Evolutionary conservation across 2,113 vertebrate species (phyloP), one percentile per base, ranked within the genome.

Genomic region (Mirounga angustirostris): DNA sequence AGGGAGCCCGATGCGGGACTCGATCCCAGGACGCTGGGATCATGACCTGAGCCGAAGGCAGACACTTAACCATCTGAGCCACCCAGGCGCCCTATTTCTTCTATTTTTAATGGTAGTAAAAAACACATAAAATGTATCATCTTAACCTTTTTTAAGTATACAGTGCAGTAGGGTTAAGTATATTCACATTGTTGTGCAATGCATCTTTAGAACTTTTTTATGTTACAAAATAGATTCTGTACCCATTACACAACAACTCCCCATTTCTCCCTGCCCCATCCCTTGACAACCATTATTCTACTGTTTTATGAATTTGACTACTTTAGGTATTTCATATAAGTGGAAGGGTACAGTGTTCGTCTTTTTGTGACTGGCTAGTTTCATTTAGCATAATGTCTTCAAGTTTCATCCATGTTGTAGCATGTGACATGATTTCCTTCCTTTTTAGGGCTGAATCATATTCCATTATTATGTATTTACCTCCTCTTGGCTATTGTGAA

Each of bases 311-410:
- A 74, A 67, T 74, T 74, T 33, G 33, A 28, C 40, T 73, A 79
- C 33, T 61, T 63, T 67, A 65, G 30, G 30, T 79, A 59, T 15
- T n/a, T 71, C 33, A 46, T 18, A 14, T 14, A 36, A 58, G 5
- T 83, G 33, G 54, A 82, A 58, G 54, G 7, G 36, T 5, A 19
- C 18, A 59, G 40, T 15, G 18, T 73, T 46, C 65, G 54, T 52
- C 15, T 87, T 78, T 85, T 83, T 91, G 46, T 67, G 74, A 80
- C 40, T 52, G 63, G 19, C 28, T 91, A 79, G 43, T 80, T 96
- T 97, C 76, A 85, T 61, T 94, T 52, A 73, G 54, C 11, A 11
- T 26, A 43, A 88, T 80, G 40, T 69, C 69, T 40, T 84, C 54
- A 65, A 74, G 15, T 4, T 43, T 94, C n/a, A 67, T 54, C 22